These are phyloP conservation scores for Gouania willdenowi DNA, from an alignment of 2,797 vertebrate genomes.

Conservation along the genomic window DNA sequence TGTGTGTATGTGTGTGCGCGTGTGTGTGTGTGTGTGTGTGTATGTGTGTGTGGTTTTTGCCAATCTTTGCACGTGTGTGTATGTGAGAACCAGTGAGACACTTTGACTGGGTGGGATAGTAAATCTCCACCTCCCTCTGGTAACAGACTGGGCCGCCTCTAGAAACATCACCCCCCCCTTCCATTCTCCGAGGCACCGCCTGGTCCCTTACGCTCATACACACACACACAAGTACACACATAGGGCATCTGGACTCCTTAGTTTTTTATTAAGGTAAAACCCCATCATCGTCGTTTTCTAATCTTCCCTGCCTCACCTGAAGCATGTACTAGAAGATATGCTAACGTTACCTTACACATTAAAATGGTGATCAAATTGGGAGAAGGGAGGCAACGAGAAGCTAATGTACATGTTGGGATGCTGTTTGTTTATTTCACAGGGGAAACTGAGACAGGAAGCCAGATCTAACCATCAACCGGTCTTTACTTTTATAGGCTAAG, in stretches of 20 bases:
- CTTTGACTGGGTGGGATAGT: constrained; percentile 82
- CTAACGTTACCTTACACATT: constrained; percentile 46
- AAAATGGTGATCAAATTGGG: constrained; percentile 36
- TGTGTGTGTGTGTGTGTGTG: constrained; percentile 5
- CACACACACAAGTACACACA: constrained; percentile 12
- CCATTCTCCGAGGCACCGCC: constrained; percentile 65
- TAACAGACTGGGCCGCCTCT: constrained; percentile 66
- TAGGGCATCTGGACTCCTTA: constrained; percentile 62
- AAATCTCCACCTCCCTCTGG: constrained; percentile 83
- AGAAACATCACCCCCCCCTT: constrained; percentile 50
- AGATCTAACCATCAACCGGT: constrained; percentile 24
- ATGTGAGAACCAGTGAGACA: constrained; percentile 68
- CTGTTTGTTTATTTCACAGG: constrained; percentile 19
- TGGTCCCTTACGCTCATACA: constrained; percentile 46
- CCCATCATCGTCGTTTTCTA: constrained; percentile 31
- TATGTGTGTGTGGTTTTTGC: constrained; percentile 16
- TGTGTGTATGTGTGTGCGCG: constrained; percentile 28
- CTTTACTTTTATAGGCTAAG: constrained; percentile 25
- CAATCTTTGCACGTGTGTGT: constrained; percentile 41
- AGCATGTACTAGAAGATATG: constrained; percentile 39
- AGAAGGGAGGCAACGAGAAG: constrained; percentile 21
- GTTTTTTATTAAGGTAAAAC: too few species aligned
- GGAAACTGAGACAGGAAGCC: constrained; percentile 13
- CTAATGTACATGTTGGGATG: constrained; percentile 35
- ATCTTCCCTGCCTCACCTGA: constrained; percentile 30